Percentiles rank a stretch among this genome's conserved stretches.
Evolutionary conservation across 2,888 invertebrate species (phyloP).

Genomic region (Cataglyphis livida): DNA sequence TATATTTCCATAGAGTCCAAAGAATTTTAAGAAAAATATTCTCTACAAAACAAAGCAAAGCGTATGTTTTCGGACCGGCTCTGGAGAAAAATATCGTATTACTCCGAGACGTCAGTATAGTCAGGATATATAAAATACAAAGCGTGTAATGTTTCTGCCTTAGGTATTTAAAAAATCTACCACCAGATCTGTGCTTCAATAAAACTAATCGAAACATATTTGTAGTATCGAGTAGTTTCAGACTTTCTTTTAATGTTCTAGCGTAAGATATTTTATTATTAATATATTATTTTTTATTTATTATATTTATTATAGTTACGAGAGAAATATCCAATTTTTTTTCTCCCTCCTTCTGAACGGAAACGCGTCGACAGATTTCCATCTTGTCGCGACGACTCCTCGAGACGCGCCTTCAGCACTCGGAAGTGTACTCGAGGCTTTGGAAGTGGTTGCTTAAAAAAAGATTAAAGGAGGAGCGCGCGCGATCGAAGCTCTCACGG

Average conservation of each 20-base stretch:
- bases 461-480: slow-evolving; percentile 47
- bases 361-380: slow-evolving; percentile 39
- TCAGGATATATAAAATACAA: slow-evolving; percentile 25
- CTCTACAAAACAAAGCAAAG: slow-evolving; percentile 19
- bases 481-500: slow-evolving; percentile 60
- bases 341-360: background rate
- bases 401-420: slow-evolving; percentile 35
- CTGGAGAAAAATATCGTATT: slow-evolving; percentile 38
- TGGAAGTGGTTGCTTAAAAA: slow-evolving; percentile 46
- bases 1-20: background rate
- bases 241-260: background rate
- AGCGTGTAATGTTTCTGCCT: slow-evolving; percentile 21
- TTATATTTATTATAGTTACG: no score
- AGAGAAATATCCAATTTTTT: background rate
- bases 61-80: slow-evolving; percentile 11
- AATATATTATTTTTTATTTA: background rate
- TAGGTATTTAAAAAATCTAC: background rate
- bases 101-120: background rate
- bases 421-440: slow-evolving; percentile 38
- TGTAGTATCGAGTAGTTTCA: background rate
- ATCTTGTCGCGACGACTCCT: slow-evolving; percentile 15
- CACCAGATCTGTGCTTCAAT: background rate
- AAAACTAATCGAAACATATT: slow-evolving; percentile 2
- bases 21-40: slow-evolving; percentile 10
- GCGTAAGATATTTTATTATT: no score